These are phyloP conservation scores for Teleogryllus occipitalis DNA, from an alignment of 1,140 invertebrate species.

Conservation along the genomic window DNA sequence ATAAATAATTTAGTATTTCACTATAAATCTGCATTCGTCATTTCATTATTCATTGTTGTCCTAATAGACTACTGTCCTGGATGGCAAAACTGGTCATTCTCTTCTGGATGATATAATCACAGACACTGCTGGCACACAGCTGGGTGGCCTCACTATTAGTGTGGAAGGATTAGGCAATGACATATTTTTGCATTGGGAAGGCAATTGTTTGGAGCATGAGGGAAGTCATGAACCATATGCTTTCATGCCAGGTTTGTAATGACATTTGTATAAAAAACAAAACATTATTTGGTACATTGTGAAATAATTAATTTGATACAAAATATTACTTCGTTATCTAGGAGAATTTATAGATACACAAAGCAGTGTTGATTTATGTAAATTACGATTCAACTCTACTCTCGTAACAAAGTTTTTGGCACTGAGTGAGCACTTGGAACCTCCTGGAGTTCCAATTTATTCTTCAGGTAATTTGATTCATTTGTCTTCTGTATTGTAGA, in stretches of 20 bases:
- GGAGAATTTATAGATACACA: slow-evolving; percentile 54
- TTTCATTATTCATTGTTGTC: not conserved
- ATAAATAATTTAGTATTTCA: not conserved
- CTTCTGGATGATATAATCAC: slow-evolving; percentile 43
- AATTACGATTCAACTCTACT: slow-evolving; percentile 59
- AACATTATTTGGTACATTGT: not conserved
- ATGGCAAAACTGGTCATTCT: slow-evolving; percentile 42
- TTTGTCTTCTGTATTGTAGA: no score
- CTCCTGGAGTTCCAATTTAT: slow-evolving; percentile 61
- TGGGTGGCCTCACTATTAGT: slow-evolving; percentile 55
- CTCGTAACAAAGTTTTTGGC: slow-evolving; percentile 57
- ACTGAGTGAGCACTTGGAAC: slow-evolving; percentile 55
- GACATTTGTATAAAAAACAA: not conserved
- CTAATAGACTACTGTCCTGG: slow-evolving; percentile 51
- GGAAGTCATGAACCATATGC: slow-evolving; percentile 35
- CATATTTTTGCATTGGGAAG: slow-evolving; percentile 65
- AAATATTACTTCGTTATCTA: slow-evolving; percentile 30
- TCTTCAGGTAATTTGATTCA: slow-evolving; percentile 45
- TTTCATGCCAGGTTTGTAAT: slow-evolving; percentile 37
- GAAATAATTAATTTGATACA: not conserved
- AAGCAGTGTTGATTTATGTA: slow-evolving; percentile 60
- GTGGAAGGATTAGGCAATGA: slow-evolving; percentile 58
- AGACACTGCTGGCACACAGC: slow-evolving; percentile 57
- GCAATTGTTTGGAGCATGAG: slow-evolving; percentile 50
- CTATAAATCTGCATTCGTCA: not conserved